phyloP scores from a whole-genome alignment of 2,888 invertebrate species.

The Epistrophe grossulariae region DNA sequence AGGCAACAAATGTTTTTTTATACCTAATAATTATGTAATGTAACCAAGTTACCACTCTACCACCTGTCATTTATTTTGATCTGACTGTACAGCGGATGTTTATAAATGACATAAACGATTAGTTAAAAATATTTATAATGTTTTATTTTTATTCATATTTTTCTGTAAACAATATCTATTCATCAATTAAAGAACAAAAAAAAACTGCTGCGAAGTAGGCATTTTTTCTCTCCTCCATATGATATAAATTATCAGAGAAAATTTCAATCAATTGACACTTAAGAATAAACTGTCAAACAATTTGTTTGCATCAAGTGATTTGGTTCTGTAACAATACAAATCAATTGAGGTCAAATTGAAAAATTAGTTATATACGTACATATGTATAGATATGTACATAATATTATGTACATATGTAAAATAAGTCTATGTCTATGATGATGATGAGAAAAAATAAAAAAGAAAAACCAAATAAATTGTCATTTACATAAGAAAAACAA shows the following conservation, averaged over 20 bases:
- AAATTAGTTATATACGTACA: background rate
- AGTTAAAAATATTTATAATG: no score
- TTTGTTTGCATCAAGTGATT: slow-evolving; percentile 72
- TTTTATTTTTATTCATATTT: background rate
- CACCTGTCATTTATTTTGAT: slow-evolving; percentile 9
- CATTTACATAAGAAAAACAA: slow-evolving; percentile 65
- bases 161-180: background rate
- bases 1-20: background rate
- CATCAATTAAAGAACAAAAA: background rate
- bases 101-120: background rate
- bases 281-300: slow-evolving; percentile 64
- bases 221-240: background rate
- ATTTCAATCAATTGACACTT: slow-evolving; percentile 68
- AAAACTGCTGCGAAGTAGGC: background rate
- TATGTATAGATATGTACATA: no score
- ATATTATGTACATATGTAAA: background rate
- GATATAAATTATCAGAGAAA: slow-evolving; percentile 18
- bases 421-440: background rate
- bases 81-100: slow-evolving; percentile 1
- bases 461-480: slow-evolving; percentile 48
- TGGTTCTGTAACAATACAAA: slow-evolving; percentile 53
- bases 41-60: background rate
- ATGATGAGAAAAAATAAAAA: slow-evolving; percentile 1
- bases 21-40: no score
- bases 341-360: slow-evolving; percentile 71